Percentiles rank a stretch among this genome's conserved stretches.
These are phyloP conservation scores for Rhizoglyphus robini DNA, from an alignment of 1,140 invertebrate genomes.

Conservation along the genomic window DNA sequence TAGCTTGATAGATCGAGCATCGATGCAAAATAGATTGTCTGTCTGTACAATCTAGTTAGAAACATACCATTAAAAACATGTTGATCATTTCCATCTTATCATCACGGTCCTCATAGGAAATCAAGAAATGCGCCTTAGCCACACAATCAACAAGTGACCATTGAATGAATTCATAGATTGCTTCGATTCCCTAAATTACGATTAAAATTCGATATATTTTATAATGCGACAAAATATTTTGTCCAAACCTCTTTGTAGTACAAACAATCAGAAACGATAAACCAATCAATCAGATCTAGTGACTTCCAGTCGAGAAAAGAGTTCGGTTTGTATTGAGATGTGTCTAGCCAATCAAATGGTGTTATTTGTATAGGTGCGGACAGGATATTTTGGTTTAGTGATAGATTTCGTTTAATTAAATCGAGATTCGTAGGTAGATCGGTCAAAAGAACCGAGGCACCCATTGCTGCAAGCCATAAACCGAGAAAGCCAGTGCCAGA, in stretches of 20 bases:
- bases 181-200: background rate
- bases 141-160: background rate
- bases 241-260: background rate
- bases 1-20: too few relatives aligned
- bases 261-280: conserved; percentile 10
- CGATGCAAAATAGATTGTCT: background rate
- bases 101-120: conserved; percentile 8
- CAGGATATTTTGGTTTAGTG: background rate
- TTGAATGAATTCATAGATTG: background rate
- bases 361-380: background rate
- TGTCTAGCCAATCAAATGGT: conserved; percentile 5
- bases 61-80: background rate
- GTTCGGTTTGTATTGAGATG: background rate
- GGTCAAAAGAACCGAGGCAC: conserved; percentile 1
- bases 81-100: background rate
- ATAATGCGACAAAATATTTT: background rate
- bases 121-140: background rate
- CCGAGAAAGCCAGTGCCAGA: conserved; percentile 5
- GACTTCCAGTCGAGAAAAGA: background rate
- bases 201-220: background rate
- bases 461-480: conserved; percentile 4
- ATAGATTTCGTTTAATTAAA: background rate
- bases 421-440: background rate
- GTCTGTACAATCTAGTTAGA: background rate
- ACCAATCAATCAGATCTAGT: background rate